Conservation (phyloP, 2,113 vertebrate genomes). For the Caranx melampygus region DNA sequence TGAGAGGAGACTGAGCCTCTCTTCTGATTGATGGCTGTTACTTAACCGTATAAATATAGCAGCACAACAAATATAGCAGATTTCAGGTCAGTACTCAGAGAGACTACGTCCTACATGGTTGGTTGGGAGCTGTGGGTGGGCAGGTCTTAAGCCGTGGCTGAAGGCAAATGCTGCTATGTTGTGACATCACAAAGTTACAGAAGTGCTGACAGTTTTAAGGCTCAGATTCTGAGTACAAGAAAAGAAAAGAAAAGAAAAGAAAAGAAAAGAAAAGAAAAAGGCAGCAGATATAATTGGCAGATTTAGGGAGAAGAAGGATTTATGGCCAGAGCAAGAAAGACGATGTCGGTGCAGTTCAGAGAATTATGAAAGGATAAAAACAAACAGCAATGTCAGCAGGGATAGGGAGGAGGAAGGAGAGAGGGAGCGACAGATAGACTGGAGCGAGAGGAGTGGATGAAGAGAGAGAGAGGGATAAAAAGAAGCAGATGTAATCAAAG, state of each 20-base stretch:
- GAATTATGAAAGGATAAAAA: conserved; percentile 19
- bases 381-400: conserved; percentile 7
- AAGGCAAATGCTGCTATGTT: no score
- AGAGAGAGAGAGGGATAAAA: conserved; percentile 4
- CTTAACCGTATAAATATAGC: no score
- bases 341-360: conserved; percentile 4
- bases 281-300: neutral
- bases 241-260: neutral
- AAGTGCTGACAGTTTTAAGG: no score
- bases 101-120: no score
- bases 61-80: no score
- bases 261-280: neutral
- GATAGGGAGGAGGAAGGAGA: neutral
- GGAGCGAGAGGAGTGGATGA: conserved; percentile 18
- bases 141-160: no score
- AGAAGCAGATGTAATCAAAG: conserved; percentile 29
- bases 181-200: no score
- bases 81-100: no score
- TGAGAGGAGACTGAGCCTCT: no score
- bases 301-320: neutral
- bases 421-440: neutral
- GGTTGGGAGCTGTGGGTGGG: no score
- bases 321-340: neutral
- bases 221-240: neutral
- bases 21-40: no score